Conservation (phyloP, 2,113 vertebrate species). For the Pseudonaja textilis region DNA sequence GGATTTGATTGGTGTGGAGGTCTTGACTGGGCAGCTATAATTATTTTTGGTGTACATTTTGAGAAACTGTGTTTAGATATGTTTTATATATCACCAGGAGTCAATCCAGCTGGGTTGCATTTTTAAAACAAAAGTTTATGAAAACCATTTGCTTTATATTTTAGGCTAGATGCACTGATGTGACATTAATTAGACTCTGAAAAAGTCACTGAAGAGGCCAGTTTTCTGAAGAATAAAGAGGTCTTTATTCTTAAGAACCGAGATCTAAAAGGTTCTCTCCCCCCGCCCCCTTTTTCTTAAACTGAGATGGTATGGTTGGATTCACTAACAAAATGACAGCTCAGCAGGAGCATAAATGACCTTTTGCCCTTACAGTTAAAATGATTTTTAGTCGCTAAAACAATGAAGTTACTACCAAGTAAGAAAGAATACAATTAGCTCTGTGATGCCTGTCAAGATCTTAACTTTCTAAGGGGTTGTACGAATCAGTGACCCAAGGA, state of each 20-base stretch:
- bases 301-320: background rate
- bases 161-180: background rate
- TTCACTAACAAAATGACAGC: background rate
- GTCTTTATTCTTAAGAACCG: background rate
- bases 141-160: constrained; percentile 6
- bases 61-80: background rate
- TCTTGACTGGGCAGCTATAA: background rate
- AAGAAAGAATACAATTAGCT: background rate
- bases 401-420: background rate
- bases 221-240: background rate
- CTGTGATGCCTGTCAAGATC: background rate
- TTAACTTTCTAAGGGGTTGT: background rate
- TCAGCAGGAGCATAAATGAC: background rate
- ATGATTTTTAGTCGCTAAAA: background rate
- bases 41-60: background rate
- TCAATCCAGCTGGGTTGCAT: background rate
- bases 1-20: background rate
- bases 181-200: background rate
- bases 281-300: background rate
- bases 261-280: background rate
- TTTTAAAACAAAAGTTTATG: background rate
- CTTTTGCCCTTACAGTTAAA: background rate
- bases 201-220: background rate
- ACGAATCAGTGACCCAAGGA: background rate
- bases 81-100: background rate